Evolutionary conservation across 2,113 vertebrate genomes (phyloP).

Genomic region (Nothoprocta pentlandii): DNA sequence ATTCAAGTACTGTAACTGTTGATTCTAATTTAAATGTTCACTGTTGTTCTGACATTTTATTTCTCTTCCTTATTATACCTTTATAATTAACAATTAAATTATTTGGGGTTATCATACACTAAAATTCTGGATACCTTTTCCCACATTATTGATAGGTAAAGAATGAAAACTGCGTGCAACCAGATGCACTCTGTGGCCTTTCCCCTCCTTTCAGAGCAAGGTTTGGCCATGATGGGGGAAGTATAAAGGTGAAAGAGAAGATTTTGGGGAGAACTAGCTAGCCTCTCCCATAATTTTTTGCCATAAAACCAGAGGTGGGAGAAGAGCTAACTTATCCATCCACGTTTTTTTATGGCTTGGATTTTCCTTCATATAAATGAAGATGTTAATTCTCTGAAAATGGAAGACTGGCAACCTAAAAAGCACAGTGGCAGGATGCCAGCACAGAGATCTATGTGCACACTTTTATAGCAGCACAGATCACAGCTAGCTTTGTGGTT

Average conservation of each 20-base stretch:
- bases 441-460: not conserved
- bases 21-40: not conserved
- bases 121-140: not conserved
- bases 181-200: not conserved
- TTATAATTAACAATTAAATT: not conserved
- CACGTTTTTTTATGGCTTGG: not conserved
- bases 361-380: not conserved
- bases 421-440: fast-evolving
- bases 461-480: not conserved
- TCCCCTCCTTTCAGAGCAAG: not conserved
- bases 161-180: not conserved
- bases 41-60: not conserved
- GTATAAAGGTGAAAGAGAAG: not conserved
- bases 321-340: not conserved
- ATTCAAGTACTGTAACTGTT: not conserved
- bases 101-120: not conserved
- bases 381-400: not conserved
- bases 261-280: not conserved
- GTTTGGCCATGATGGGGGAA: not conserved
- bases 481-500: not conserved
- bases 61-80: not conserved
- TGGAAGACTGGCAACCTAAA: not conserved
- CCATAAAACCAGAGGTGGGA: not conserved
- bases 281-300: not conserved
- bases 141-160: not conserved